Conservation (phyloP, 2,888 invertebrate species). For the Prosopocoilus inquinatus region DNA sequence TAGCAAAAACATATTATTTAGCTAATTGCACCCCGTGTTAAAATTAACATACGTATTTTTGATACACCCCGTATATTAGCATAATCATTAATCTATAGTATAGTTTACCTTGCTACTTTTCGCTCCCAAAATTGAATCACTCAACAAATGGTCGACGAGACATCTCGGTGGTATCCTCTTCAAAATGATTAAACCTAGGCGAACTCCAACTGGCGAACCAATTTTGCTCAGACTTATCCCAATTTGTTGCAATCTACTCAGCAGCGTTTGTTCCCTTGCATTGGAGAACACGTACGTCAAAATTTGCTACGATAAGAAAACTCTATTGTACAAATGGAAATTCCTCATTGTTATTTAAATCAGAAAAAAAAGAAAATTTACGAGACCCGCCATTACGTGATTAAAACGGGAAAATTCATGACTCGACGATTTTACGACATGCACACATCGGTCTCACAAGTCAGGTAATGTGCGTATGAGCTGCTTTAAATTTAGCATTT, state of each 20-base stretch:
- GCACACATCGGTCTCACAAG: too few species aligned
- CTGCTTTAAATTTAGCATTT: too few species aligned
- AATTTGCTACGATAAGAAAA: constrained; percentile 35
- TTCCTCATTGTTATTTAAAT: not conserved
- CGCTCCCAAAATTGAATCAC: constrained; percentile 31
- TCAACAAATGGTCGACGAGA: constrained; percentile 31
- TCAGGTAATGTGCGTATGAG: too few species aligned
- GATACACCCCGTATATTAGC: too few species aligned
- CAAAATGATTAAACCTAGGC: constrained; percentile 54
- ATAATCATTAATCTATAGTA: too few species aligned
- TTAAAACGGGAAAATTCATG: too few species aligned
- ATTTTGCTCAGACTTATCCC: constrained; percentile 51
- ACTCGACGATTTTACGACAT: too few species aligned
- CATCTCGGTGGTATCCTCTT: constrained; percentile 52
- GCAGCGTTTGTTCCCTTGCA: constrained; percentile 41
- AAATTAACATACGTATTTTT: too few species aligned
- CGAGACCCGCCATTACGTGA: too few species aligned
- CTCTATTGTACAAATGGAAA: constrained; percentile 16
- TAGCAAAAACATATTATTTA: too few species aligned
- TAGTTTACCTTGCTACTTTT: constrained; percentile 35
- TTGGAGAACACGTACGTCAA: constrained; percentile 37
- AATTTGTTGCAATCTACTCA: constrained; percentile 47
- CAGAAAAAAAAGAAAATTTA: too few species aligned
- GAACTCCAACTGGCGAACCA: constrained; percentile 53
- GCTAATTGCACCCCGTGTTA: too few species aligned